Evolutionary conservation across 2,113 vertebrate species (phyloP).

Genomic region (Scalopus aquaticus): DNA sequence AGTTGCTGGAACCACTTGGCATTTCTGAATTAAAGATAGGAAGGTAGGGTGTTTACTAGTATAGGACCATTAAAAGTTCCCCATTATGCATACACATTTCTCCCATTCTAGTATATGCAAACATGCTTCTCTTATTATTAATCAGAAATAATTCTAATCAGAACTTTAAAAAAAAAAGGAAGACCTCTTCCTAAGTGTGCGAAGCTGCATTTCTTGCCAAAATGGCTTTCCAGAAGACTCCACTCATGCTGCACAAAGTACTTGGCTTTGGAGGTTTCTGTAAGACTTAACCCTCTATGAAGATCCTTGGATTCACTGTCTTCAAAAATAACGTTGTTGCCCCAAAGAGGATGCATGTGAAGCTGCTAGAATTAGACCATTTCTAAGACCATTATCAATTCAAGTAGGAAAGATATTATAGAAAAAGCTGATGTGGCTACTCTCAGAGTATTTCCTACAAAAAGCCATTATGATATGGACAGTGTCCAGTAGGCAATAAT

Average conservation of each 20-base stretch:
- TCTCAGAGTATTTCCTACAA: background rate
- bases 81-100: background rate
- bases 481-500: background rate
- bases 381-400: background rate
- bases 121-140: background rate
- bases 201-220: too few species aligned
- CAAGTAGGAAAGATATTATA: background rate
- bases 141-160: background rate
- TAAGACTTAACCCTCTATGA: background rate
- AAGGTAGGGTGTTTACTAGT: background rate
- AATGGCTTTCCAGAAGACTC: background rate
- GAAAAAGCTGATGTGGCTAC: background rate
- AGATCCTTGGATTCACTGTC: background rate
- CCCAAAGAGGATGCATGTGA: background rate
- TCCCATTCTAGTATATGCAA: background rate
- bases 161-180: background rate
- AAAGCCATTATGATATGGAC: background rate
- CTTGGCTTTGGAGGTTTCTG: background rate
- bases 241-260: background rate
- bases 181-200: background rate
- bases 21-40: background rate
- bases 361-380: background rate
- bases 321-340: constrained; percentile 10
- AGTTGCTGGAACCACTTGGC: background rate
- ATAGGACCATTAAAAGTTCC: background rate